These are phyloP conservation scores for Rhingia campestris DNA, from an alignment of 2,888 invertebrate genomes.

Conservation along the genomic window DNA sequence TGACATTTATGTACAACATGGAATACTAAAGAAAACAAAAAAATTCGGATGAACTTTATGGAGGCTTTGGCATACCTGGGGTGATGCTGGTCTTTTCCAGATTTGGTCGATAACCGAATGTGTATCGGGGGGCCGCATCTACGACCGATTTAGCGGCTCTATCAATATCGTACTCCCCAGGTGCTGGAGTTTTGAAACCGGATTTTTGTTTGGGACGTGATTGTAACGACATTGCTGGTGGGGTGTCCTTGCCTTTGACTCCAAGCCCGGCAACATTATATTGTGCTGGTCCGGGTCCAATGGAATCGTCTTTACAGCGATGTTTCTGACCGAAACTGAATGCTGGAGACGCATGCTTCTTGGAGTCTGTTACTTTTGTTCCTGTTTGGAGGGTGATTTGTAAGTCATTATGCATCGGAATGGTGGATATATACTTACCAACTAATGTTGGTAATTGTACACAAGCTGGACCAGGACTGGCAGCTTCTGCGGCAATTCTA, in stretches of 20 bases:
- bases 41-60: conserved; percentile 42
- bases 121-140: conserved; percentile 86
- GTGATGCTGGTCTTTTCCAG: conserved; percentile 85
- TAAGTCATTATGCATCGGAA: not conserved
- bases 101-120: conserved; percentile 88
- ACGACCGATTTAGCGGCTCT: conserved; percentile 85
- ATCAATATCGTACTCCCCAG: conserved; percentile 94
- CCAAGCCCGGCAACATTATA: conserved; percentile 94
- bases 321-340: conserved; percentile 90
- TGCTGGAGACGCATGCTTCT: conserved; percentile 90
- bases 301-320: conserved; percentile 84
- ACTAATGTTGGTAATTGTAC: conserved; percentile 91
- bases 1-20: conserved; percentile 70
- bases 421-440: conserved; percentile 84
- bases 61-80: conserved; percentile 85
- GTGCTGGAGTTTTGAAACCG: conserved; percentile 89
- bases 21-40: conserved; percentile 31
- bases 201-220: conserved; percentile 85
- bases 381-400: conserved; percentile 83
- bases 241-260: conserved; percentile 90
- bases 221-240: conserved; percentile 91
- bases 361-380: conserved; percentile 90
- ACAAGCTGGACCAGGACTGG: conserved; percentile 94
- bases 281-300: conserved; percentile 94
- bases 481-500: conserved; percentile 93